A percentile compares a stretch with the other conserved stretches of the same genome.
Conservation (phyloP, 2,113 vertebrate genomes). For the Eidolon helvum region DNA sequence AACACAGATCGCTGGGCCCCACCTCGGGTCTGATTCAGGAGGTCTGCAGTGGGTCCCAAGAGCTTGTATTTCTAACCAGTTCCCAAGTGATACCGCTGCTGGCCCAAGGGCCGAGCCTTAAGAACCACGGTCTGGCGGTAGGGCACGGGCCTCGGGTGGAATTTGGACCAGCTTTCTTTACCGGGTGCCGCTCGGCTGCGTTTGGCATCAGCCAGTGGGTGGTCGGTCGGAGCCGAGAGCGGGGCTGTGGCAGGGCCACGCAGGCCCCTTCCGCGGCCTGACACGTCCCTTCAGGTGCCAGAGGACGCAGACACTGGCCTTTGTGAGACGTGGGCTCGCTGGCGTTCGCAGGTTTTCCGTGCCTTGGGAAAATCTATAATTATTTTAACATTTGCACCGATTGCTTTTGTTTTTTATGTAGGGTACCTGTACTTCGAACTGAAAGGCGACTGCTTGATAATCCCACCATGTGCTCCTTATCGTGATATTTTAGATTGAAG, state of each 20-base stretch:
- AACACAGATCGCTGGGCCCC: background rate
- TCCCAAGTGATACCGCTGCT: background rate
- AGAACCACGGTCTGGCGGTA: background rate
- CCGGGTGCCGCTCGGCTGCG: background rate
- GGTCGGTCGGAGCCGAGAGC: background rate
- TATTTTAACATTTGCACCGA: background rate
- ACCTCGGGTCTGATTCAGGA: background rate
- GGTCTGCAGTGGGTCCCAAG: background rate
- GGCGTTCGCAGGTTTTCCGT: background rate
- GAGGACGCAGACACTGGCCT: background rate
- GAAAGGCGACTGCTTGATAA: background rate
- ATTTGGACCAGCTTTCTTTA: background rate
- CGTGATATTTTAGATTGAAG: slow-evolving; percentile 34
- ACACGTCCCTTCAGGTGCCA: background rate
- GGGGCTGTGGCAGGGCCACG: background rate
- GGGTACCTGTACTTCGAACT: background rate
- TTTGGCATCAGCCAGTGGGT: background rate
- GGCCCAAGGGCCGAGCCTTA: background rate
- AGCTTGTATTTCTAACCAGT: background rate
- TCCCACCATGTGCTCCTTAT: background rate
- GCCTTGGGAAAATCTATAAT: background rate
- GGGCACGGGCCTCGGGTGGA: background rate
- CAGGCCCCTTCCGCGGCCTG: background rate
- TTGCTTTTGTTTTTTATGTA: background rate
- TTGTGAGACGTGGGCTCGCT: background rate